Evolutionary conservation across 2,113 vertebrate genomes (phyloP), one percentile per base, ranked within the genome.

Genomic region (Seriola quinqueradiata): DNA sequence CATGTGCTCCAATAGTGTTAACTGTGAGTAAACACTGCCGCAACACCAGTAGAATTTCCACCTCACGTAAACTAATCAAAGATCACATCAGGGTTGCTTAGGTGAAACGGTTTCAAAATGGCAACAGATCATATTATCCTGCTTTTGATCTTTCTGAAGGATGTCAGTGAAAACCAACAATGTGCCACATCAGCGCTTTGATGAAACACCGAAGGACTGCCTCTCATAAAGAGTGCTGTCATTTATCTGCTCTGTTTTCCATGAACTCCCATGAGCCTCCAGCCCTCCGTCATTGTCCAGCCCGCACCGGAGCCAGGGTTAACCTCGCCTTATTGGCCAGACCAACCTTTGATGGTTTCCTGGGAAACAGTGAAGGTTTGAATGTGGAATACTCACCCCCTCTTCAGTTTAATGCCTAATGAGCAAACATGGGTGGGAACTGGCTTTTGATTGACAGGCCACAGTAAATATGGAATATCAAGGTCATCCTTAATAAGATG

Each of bases 171-270:
- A 63, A 70, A 70, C 70, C 76, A 86, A 87, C 83, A 63, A 83
- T 61, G 61, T 82, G 77, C 72, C 83, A 84, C 79, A 84, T 85
- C 44, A 19, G 76, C 38, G 70, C 88, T 93, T 89, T 93, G 90
- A 93, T 92, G 83, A 93, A 92, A 93, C 90, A 87, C 81, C 92
- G 89, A 92, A 81, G 42, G 55, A 89, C 79, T 11, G 44, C 77
- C 77, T 88, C 78, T 71, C 81, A 74, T 23, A 84, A 82, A 91
- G 84, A 84, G 67, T 83, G 40, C 75, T 77, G 80, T 72, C 38
- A 34, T 57, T 36, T 72, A 23, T 81, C 54, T 19, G 38, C 77
- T 66, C 25, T 12, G 34, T 65, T 81, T 28, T 48, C 65, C 40
- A 80, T 48, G 42, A 79, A 57, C 79, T 87, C 76, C 80, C 65